Conservation (phyloP, 1,140 invertebrate genomes). For the Elymnias hypermnestra region DNA sequence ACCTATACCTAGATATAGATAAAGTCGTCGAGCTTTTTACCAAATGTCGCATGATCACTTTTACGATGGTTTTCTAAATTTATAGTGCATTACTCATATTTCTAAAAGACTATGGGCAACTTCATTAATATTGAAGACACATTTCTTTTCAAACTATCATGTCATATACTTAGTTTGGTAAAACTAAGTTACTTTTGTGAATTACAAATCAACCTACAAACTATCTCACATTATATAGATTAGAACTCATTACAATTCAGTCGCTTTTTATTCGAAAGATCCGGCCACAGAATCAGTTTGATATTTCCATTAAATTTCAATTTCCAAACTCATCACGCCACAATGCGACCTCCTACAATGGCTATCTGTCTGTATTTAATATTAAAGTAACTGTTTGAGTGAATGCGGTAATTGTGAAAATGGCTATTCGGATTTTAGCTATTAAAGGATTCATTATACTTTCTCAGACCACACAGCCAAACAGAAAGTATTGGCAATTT, state of each 20-base stretch:
- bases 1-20: constrained; percentile 12
- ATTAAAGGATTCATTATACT: constrained; percentile 10
- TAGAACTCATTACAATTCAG: constrained; percentile 40
- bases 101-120: no score
- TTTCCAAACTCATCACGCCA: constrained; percentile 59
- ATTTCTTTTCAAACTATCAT: no score
- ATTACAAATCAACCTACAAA: not conserved
- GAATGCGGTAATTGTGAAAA: constrained; percentile 5
- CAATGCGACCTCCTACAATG: constrained; percentile 45
- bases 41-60: constrained; percentile 10
- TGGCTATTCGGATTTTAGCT: not conserved
- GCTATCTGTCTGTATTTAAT: constrained; percentile 24
- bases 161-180: no score
- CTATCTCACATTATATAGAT: not conserved
- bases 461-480: constrained; percentile 4
- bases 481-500: not conserved
- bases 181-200: no score
- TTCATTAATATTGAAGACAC: no score
- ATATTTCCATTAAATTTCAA: constrained; percentile 73
- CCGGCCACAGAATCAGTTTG: constrained; percentile 47
- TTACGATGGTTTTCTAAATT: no score
- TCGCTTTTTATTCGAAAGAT: constrained; percentile 43
- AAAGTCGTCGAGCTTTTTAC: constrained; percentile 9
- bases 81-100: no score
- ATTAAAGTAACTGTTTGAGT: constrained; percentile 11